Evolutionary conservation across 2,797 vertebrate genomes (phyloP).

Genomic region (Diglossa cyanea): DNA sequence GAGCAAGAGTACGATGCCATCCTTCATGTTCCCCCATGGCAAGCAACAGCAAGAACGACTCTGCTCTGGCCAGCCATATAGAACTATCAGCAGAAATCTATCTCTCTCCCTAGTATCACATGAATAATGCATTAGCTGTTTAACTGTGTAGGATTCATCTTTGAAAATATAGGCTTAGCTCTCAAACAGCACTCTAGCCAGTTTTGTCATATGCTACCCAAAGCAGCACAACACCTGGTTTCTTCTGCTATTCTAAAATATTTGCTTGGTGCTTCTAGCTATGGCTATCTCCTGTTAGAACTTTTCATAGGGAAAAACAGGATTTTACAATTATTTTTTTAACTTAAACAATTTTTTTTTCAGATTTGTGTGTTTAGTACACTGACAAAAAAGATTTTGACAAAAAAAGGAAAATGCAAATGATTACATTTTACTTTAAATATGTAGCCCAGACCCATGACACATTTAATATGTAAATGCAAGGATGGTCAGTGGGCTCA

Average conservation of each 20-base stretch:
- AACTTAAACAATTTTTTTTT: neutral
- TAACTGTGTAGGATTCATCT: neutral
- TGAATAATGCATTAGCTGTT: constrained; percentile 18
- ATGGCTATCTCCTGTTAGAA: neutral
- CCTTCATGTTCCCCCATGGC: neutral
- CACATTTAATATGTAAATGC: neutral
- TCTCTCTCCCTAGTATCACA: neutral
- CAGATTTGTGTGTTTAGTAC: neutral
- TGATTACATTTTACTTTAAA: neutral
- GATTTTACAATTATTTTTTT: neutral
- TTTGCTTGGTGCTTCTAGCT: neutral
- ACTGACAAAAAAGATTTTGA: neutral
- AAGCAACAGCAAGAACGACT: neutral
- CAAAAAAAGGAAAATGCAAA: neutral
- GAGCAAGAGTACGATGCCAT: accelerated
- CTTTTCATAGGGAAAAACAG: neutral
- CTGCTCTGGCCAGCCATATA: neutral
- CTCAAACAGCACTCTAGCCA: neutral
- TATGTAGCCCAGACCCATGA: neutral
- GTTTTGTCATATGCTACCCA: neutral
- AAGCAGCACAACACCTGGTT: neutral
- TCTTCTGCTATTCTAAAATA: neutral
- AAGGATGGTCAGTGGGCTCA: neutral
- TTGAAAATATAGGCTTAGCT: neutral
- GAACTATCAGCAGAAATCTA: constrained; percentile 48